Conservation (phyloP, 2,113 vertebrate genomes). For the Manacus vitellinus region DNA sequence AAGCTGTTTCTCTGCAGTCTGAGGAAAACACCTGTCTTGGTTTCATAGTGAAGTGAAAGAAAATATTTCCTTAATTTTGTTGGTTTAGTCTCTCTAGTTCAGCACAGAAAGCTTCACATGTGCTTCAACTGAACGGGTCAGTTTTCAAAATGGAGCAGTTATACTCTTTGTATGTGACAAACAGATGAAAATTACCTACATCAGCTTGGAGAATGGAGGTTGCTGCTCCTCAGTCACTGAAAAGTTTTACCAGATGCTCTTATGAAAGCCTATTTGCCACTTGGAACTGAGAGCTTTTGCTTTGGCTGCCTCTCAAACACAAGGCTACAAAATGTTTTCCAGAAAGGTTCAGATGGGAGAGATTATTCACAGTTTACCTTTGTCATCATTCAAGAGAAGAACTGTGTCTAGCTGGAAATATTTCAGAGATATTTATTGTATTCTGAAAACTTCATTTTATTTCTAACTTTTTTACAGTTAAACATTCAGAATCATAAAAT, state of each 20-base stretch:
- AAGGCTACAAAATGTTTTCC: neutral
- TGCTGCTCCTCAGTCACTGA: neutral
- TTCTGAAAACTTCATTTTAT: constrained; percentile 69
- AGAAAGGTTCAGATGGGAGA: neutral
- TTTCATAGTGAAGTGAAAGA: neutral
- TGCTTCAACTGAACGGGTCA: neutral
- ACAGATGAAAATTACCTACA: neutral
- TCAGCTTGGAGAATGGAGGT: neutral
- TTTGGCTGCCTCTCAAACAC: neutral
- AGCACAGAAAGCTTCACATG: neutral
- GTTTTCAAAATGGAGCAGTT: neutral
- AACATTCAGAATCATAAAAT: constrained; percentile 67
- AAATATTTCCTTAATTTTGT: neutral
- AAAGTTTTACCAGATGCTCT: neutral
- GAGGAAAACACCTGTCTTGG: neutral
- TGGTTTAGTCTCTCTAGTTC: neutral
- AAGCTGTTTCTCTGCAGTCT: neutral
- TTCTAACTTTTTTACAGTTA: constrained; percentile 69
- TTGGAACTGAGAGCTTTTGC: neutral
- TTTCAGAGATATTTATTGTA: constrained; percentile 59
- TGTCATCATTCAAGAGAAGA: constrained; percentile 20
- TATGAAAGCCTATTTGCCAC: neutral
- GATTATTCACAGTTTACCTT: neutral
- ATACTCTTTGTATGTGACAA: neutral
- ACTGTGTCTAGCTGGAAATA: constrained; percentile 49